Base-by-base conservation (phyloP, 2,113 vertebrate genomes). In the Antennarius striatus region DNA sequence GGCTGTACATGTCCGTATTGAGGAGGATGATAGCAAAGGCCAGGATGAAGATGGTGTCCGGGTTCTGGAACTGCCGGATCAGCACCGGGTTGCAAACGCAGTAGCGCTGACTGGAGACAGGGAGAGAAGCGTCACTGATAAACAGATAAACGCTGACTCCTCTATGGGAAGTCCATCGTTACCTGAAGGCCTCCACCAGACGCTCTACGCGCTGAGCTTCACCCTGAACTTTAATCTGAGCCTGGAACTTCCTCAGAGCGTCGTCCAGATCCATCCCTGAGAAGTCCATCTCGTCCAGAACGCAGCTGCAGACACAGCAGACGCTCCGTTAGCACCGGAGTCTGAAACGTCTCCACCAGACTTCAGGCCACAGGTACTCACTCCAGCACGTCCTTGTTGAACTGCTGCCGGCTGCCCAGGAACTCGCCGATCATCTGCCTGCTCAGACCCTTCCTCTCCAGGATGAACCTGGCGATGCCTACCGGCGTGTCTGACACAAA, bases 1-100 rank as follows among this genome's bases (percentile, higher is more conserved):
- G 96, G 86, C 96, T 98, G 92, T 98, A 98, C 96, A 98, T 98
- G 90, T 98, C 96, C 0, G 96, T 98, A 91, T 98, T 98, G 81
- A 98, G 96, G 54, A 98, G 95, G 89, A 98, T 98, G 91, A 98
- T 96, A 83, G 96, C 96, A 49, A 98, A 98, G 63, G 96, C 96
- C 89, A 98, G 89, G 86, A 98, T 98, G 90, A 98, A 98, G 93
- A 98, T 98, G 83, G 96, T 98, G 86, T 98, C 96, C 1, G 96
- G 96, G 58, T 98, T 98, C 89, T 95, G 96, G 89, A 98, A 98
- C 92, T 98, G 96, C 11, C 95, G 93, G 79, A 98, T 95, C 68
- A 98, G 90, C 15, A 94, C 93, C 13, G 96, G 96, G 79, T 98
- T 98, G 81, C 96, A 98, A 56, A 98, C 95, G 69, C 96, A 98